phyloP scores from a whole-genome alignment of 2,797 vertebrate genomes.

The Anguilla pacifica region DNA sequence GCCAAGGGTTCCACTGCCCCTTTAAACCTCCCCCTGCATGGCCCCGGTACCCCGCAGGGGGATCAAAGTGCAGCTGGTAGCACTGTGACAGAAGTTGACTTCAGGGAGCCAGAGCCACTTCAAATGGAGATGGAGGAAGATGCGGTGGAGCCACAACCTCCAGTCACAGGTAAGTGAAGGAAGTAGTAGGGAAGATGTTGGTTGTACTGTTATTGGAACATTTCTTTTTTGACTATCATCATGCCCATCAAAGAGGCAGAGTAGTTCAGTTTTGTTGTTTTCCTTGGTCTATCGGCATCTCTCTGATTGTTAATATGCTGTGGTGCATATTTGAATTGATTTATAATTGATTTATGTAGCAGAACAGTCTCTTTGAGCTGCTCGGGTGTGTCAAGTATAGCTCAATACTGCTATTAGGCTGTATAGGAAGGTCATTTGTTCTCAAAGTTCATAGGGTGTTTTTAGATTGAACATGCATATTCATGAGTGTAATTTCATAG shows the following conservation, averaged over 20 bases:
- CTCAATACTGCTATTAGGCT: neutral
- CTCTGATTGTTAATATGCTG: neutral
- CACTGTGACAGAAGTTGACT: conserved; percentile 35
- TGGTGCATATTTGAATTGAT: neutral
- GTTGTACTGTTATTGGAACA: neutral
- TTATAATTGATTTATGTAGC: neutral
- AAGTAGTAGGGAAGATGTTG: neutral
- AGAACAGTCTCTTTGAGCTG: neutral
- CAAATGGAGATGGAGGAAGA: conserved; percentile 16
- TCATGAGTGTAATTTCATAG: neutral
- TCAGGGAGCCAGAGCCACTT: conserved; percentile 32
- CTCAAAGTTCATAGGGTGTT: neutral
- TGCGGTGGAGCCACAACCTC: neutral
- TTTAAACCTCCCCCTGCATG: conserved; percentile 40
- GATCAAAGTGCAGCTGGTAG: conserved; percentile 48
- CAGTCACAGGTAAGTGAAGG: conserved; percentile 25
- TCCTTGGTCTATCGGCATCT: neutral
- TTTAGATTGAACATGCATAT: neutral
- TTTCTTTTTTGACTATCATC: too few relatives aligned
- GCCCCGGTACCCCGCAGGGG: conserved; percentile 40
- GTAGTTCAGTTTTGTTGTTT: neutral
- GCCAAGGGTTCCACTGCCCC: conserved; percentile 43
- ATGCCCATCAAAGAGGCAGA: neutral
- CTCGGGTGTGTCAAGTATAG: neutral
- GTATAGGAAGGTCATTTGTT: neutral